These are phyloP conservation scores for Nemotelus pantherinus DNA, from an alignment of 2,888 invertebrate genomes.

Conservation along the genomic window DNA sequence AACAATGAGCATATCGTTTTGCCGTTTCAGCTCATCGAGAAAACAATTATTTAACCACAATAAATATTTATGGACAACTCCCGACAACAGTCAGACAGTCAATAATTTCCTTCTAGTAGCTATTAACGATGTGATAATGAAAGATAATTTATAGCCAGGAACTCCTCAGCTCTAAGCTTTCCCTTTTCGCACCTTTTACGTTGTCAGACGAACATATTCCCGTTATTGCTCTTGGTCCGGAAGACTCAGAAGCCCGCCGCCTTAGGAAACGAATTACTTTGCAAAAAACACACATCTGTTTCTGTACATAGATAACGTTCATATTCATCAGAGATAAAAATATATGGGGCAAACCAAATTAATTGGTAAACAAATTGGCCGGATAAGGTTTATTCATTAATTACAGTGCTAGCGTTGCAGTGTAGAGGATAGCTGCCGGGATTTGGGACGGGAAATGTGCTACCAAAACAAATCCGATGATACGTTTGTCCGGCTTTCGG, in stretches of 20 bases:
- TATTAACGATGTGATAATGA: constrained; percentile 25
- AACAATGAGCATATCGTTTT: too few relatives aligned
- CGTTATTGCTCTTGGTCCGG: not conserved
- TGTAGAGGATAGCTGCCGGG: not conserved
- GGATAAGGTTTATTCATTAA: constrained; percentile 51
- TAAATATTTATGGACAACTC: not conserved
- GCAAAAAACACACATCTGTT: too few relatives aligned
- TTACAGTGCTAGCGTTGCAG: constrained; percentile 43
- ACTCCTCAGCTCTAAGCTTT: not conserved
- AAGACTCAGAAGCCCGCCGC: not conserved
- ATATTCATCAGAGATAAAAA: constrained; percentile 44
- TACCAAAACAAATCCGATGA: constrained; percentile 34
- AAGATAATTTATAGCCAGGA: constrained; percentile 31
- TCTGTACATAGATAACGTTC: not conserved
- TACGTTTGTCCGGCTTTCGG: constrained; percentile 16
- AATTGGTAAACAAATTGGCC: constrained; percentile 51
- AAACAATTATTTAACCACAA: not conserved
- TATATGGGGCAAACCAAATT: constrained; percentile 50
- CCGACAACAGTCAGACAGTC: not conserved
- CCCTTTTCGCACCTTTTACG: constrained; percentile 22
- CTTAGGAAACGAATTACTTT: too few relatives aligned
- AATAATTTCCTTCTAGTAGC: not conserved
- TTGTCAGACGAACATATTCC: not conserved
- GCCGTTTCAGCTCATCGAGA: too few relatives aligned
- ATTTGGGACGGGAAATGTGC: constrained; percentile 11